Evolutionary conservation across 2,888 invertebrate species (phyloP).

Genomic region (Hartigia nigra): DNA sequence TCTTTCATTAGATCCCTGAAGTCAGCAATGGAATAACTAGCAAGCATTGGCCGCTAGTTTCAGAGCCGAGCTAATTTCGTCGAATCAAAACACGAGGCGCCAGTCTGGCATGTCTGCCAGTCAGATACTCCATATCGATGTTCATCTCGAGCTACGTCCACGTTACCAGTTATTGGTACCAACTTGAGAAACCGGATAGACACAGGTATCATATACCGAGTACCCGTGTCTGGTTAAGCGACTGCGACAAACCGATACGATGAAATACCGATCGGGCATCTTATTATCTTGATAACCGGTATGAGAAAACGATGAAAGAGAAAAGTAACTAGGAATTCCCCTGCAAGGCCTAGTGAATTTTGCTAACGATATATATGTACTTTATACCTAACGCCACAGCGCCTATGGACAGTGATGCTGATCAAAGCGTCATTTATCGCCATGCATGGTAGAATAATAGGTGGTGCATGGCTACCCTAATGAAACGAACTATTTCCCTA

Average conservation of each 20-base stretch:
- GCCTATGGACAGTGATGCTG: neutral
- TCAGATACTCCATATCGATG: neutral
- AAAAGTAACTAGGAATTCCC: neutral
- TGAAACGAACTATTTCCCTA: neutral
- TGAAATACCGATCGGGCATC: neutral
- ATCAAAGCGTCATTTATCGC: neutral
- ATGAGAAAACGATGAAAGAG: neutral
- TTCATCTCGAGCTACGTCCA: neutral
- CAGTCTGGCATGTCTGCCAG: conserved; percentile 6
- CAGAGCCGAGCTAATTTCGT: conserved; percentile 3
- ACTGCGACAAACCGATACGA: neutral
- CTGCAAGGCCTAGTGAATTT: too few species aligned
- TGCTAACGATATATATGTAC: too few species aligned
- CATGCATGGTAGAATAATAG: neutral
- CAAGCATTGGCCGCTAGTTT: neutral
- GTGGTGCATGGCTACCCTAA: neutral
- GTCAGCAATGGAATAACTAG: neutral
- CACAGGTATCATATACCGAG: neutral
- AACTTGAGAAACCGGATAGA: neutral
- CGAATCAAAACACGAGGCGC: conserved; percentile 9
- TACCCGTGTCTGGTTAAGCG: neutral
- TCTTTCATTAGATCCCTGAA: neutral
- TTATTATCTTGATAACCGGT: neutral
- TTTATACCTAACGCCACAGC: neutral
- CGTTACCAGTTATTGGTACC: neutral